Evolutionary conservation across 2,797 vertebrate genomes (phyloP).

Genomic region (Clarias pachynema): DNA sequence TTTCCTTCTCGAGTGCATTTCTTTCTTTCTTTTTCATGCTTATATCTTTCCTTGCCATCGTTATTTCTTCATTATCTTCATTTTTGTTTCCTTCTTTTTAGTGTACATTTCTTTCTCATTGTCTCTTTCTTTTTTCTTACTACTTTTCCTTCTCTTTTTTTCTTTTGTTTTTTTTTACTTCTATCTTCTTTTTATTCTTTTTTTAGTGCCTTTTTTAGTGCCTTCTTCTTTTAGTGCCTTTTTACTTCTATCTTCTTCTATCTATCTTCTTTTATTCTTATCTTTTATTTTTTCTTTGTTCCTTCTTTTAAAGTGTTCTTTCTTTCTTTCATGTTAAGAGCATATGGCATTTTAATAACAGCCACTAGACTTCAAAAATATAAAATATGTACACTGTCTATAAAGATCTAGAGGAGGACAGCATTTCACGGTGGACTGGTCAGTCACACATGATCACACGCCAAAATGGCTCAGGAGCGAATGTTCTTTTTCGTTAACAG

Average conservation of each 20-base stretch:
- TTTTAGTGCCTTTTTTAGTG: too few relatives aligned
- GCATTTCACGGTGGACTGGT: background rate
- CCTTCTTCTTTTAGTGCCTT: too few relatives aligned
- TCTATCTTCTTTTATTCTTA: background rate
- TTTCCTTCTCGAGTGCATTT: too few relatives aligned
- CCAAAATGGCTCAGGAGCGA: slow-evolving; percentile 3
- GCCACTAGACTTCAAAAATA: background rate
- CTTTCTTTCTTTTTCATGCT: background rate
- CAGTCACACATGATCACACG: slow-evolving; percentile 13
- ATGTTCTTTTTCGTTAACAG: background rate
- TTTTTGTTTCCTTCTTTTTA: too few relatives aligned
- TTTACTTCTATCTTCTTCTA: too few relatives aligned
- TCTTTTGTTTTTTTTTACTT: background rate
- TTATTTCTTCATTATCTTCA: too few relatives aligned
- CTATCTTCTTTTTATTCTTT: background rate
- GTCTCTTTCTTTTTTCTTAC: too few relatives aligned
- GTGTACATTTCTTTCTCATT: too few relatives aligned
- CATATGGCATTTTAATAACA: too few relatives aligned
- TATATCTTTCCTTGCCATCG: background rate
- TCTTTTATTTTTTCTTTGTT: background rate
- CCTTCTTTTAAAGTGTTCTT: too few relatives aligned
- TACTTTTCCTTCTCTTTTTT: background rate
- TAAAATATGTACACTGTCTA: background rate
- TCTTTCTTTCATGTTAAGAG: background rate
- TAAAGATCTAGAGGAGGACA: background rate